Base-by-base conservation (phyloP, 2,113 vertebrate genomes). In the Alligator sinensis region DNA sequence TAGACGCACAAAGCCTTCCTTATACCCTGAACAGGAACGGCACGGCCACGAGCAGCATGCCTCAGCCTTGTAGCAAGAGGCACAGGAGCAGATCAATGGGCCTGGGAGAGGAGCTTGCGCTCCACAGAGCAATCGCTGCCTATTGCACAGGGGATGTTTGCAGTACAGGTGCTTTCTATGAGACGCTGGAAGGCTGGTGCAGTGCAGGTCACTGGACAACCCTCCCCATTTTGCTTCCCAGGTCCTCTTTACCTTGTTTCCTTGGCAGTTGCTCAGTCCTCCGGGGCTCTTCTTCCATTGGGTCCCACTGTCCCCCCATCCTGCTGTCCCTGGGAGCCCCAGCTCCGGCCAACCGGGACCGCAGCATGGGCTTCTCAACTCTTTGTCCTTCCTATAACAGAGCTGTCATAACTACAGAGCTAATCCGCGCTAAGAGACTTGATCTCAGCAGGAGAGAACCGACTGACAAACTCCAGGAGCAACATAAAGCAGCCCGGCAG, bases 361-460 rank as follows among this genome's bases (percentile, higher is more conserved):
- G 27, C 16, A 12, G 78, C 17, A 34, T 21, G 70, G 6, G 47
- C 24, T 72, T 34, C 34, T 72, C 70, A 72, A 38, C 34, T 11
- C 30, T 22, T 60, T 21, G 58, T 59, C 25, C 9, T 12, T 28
- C 24, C n/a, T 62, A 57, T 9, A 76, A 24, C 28, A 4, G 24
- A 16, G 15, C 63, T 17, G n/a, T 30, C 25, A 76, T 11, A 55
- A 28, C 64, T 25, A 6, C 64, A 16, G 64, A 3, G 5, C 28
- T 93, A 88, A 96, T 93, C 95, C 87, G 25, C 9, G 87, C 55
- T 78, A 86, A 95, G 95, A 92, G 89, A 64, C 80, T 87, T 76
- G 89, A 70, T 89, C 96, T 77, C 94, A n/a, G 89, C 28, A 0
- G 93, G 91, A 62, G 68, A 47, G 62, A 90, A 91, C 68, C 89